phyloP scores from a whole-genome alignment of 2,888 invertebrate genomes.

The Agrotis segetum region DNA sequence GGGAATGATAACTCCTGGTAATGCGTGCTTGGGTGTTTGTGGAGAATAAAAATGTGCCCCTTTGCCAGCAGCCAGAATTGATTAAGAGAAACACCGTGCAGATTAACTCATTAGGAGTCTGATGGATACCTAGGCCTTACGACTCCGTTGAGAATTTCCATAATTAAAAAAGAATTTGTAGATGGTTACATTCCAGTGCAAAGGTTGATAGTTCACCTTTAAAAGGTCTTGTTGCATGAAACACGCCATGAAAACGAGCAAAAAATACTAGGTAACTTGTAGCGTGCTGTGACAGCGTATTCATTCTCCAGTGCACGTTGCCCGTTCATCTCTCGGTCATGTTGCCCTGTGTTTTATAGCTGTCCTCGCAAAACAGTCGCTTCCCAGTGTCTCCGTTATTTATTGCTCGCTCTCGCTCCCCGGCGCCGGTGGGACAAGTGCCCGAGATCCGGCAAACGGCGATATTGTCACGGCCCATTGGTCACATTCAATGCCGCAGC shows the following conservation, averaged over 20 bases:
- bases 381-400: constrained; percentile 33
- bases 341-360: constrained; percentile 32
- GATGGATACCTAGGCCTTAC: no score
- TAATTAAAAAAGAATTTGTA: no score
- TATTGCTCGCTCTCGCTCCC: constrained; percentile 30
- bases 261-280: constrained; percentile 27
- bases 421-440: constrained; percentile 45
- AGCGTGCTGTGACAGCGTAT: constrained; percentile 38
- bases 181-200: not conserved
- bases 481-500: constrained; percentile 78
- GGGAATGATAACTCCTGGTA: no score
- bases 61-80: no score
- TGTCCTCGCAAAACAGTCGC: constrained; percentile 22
- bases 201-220: constrained; percentile 20
- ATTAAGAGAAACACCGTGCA: no score
- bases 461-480: constrained; percentile 79
- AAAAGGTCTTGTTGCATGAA: constrained; percentile 6
- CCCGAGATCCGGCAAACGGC: constrained; percentile 60
- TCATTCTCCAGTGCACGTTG: constrained; percentile 19
- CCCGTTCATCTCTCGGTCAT: constrained; percentile 39
- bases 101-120: no score
- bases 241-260: constrained; percentile 8
- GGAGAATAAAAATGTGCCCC: no score
- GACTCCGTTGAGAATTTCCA: no score
- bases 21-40: not conserved